These are phyloP conservation scores for Cryptophagus acutangulus DNA, from an alignment of 2,888 invertebrate genomes.

Conservation along the genomic window DNA sequence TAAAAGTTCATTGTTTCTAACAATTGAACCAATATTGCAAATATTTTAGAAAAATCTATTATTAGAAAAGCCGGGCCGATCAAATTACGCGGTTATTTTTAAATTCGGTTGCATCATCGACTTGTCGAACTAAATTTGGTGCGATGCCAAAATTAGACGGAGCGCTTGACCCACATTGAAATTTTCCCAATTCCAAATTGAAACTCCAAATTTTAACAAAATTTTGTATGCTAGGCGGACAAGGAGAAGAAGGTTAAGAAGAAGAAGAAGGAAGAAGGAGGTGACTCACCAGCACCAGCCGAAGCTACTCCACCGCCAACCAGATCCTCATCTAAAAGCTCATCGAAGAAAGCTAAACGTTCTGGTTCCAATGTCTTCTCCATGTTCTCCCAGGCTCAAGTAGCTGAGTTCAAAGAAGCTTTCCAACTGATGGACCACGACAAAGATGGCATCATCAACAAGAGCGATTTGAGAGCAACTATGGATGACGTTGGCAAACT, in stretches of 20 bases:
- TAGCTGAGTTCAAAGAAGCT: slow-evolving; percentile 92
- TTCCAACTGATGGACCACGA: slow-evolving; percentile 95
- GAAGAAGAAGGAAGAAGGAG: slow-evolving; percentile 64
- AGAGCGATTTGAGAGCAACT: slow-evolving; percentile 85
- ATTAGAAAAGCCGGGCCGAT: no score
- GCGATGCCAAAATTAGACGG: slow-evolving; percentile 1
- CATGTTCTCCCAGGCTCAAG: slow-evolving; percentile 89
- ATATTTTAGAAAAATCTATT: no score
- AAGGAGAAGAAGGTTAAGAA: slow-evolving; percentile 87
- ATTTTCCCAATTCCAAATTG: slow-evolving; percentile 1
- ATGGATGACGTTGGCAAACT: slow-evolving; percentile 90
- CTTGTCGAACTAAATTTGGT: slow-evolving; percentile 10
- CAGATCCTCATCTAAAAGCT: slow-evolving; percentile 77
- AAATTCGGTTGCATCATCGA: no score
- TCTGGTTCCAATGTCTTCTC: slow-evolving; percentile 95
- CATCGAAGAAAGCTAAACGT: slow-evolving; percentile 77
- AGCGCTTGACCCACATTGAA: neutral
- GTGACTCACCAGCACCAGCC: slow-evolving; percentile 63
- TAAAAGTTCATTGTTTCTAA: no score
- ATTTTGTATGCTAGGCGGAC: slow-evolving; percentile 63
- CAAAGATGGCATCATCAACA: slow-evolving; percentile 72
- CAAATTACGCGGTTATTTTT: no score
- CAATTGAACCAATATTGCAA: no score
- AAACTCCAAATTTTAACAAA: slow-evolving; percentile 3
- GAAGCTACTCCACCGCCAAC: slow-evolving; percentile 65